A percentile compares a stretch with the other conserved stretches of the same genome.
These are phyloP conservation scores for Saguinus oedipus DNA, from an alignment of 2,797 vertebrate genomes.

Conservation along the genomic window DNA sequence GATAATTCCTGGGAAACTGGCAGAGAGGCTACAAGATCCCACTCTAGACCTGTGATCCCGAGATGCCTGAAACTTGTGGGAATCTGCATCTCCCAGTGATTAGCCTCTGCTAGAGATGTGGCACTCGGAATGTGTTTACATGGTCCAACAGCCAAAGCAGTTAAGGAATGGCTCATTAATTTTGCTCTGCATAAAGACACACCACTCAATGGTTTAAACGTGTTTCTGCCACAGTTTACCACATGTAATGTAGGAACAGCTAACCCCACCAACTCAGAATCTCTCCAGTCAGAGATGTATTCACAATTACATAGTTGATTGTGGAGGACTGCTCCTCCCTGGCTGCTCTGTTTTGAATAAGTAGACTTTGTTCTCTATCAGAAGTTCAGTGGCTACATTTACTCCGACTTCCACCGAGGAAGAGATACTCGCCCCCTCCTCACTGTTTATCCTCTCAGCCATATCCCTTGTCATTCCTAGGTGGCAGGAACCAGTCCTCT, in stretches of 20 bases:
- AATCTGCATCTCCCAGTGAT: neutral
- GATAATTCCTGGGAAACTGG: constrained; percentile 66
- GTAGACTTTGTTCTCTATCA: neutral
- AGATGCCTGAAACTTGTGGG: constrained; percentile 46
- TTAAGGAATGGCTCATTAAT: neutral
- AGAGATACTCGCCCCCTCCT: neutral
- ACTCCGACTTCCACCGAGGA: neutral
- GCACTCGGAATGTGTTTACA: neutral
- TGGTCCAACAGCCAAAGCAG: neutral
- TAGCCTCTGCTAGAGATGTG: neutral
- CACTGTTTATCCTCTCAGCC: neutral
- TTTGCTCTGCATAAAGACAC: neutral
- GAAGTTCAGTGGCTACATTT: neutral
- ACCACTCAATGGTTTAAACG: no score
- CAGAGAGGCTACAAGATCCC: constrained; percentile 35
- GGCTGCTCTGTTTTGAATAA: neutral
- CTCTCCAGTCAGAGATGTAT: neutral
- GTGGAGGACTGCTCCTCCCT: neutral
- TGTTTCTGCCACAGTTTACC: neutral
- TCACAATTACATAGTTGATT: neutral
- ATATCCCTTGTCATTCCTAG: no score
- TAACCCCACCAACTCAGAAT: neutral
- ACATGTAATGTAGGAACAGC: neutral
- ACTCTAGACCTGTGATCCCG: constrained; percentile 53
- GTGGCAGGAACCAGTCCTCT: neutral